Conservation (phyloP, 2,888 invertebrate genomes). For the Pachycephus smyrnensis region DNA sequence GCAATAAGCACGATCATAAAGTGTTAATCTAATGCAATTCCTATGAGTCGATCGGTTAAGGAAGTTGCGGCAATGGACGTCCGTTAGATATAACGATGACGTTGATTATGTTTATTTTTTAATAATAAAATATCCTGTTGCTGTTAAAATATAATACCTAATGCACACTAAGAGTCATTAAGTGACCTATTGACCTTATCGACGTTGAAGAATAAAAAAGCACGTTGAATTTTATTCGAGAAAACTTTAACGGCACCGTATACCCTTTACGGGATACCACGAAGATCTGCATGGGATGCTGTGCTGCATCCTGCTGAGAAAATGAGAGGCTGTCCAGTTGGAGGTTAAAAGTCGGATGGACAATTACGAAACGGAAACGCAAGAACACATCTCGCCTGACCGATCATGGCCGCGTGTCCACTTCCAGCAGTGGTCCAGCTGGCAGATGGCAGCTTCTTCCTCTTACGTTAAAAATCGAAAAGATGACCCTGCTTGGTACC, state of each 20-base stretch:
- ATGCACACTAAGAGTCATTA: background rate
- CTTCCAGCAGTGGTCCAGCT: conserved; percentile 28
- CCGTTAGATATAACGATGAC: background rate
- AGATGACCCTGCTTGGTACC: background rate
- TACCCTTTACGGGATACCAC: background rate
- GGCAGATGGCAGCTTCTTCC: conserved; percentile 17
- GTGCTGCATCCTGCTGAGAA: background rate
- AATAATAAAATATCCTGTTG: background rate
- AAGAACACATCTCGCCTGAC: conserved; percentile 4
- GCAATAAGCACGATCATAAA: background rate
- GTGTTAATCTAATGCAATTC: background rate
- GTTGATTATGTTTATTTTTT: background rate
- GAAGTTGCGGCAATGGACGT: background rate
- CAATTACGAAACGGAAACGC: conserved; percentile 26
- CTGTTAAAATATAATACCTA: background rate
- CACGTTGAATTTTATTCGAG: background rate
- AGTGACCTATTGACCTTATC: background rate
- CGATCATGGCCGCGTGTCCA: conserved; percentile 12
- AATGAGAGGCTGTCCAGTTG: background rate
- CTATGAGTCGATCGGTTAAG: background rate
- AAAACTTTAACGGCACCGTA: background rate
- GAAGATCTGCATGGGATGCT: background rate
- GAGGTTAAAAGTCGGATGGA: background rate
- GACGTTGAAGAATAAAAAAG: background rate
- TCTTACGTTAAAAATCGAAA: background rate